Conservation (phyloP, 1,140 invertebrate genomes). For the Lepidurus couesii region DNA sequence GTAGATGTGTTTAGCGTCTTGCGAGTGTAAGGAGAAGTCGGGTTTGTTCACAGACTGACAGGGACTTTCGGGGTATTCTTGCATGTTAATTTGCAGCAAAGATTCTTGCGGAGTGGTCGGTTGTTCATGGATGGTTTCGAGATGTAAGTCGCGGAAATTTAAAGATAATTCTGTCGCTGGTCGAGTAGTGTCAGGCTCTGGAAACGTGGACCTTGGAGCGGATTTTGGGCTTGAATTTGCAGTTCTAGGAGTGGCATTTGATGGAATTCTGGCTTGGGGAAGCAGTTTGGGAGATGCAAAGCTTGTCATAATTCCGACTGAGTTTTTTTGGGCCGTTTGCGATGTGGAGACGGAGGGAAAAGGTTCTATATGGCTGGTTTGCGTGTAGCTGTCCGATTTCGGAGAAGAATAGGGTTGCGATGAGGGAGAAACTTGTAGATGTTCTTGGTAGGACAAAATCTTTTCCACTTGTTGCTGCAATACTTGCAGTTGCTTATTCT, state of each 20-base stretch:
- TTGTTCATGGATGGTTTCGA: constrained; percentile 32
- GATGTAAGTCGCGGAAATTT: constrained; percentile 31
- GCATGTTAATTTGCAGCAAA: constrained; percentile 30
- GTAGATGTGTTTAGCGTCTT: not conserved
- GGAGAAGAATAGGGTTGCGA: not conserved
- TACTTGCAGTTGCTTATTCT: constrained; percentile 27
- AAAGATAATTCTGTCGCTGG: constrained; percentile 26
- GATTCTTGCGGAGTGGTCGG: constrained; percentile 30
- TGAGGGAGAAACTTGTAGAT: not conserved
- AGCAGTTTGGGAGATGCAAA: not conserved
- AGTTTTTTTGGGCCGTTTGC: not conserved
- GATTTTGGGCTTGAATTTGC: not conserved
- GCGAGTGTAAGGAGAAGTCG: not conserved
- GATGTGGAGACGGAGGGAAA: not conserved
- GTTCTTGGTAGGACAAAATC: constrained; percentile 31
- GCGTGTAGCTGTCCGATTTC: not conserved
- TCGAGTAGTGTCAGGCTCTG: not conserved
- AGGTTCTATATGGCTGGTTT: constrained; percentile 12
- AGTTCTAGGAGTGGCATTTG: not conserved
- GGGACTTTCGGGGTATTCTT: constrained; percentile 29
- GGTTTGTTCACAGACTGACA: not conserved
- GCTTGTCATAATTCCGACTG: not conserved
- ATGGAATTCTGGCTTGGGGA: not conserved
- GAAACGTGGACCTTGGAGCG: not conserved
- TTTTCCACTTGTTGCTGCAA: constrained; percentile 31